Percentiles rank a stretch among this genome's conserved stretches.
Conservation (phyloP, 2,797 vertebrate genomes). For the Cygnus olor region DNA sequence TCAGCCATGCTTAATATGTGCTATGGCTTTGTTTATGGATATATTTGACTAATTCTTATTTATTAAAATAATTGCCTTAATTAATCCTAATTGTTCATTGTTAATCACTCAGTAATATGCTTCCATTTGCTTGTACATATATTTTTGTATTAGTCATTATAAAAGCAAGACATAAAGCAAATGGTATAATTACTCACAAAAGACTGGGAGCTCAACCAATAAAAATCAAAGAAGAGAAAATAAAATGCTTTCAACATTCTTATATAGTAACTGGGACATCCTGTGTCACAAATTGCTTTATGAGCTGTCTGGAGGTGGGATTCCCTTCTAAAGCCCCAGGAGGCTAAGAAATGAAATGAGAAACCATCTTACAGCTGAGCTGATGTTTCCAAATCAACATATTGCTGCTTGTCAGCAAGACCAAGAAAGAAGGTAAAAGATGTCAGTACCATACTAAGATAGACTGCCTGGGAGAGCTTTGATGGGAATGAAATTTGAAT, state of each 20-base stretch:
- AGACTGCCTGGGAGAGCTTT: neutral
- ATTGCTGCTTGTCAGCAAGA: conserved; percentile 29
- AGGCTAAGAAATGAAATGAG: conserved; percentile 59
- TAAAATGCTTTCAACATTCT: conserved; percentile 80
- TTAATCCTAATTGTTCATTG: conserved; percentile 79
- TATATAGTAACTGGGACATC: conserved; percentile 70
- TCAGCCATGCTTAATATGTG: conserved; percentile 36
- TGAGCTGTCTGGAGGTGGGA: conserved; percentile 53
- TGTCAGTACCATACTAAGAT: neutral
- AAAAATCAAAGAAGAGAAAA: conserved; percentile 80
- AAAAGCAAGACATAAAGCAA: conserved; percentile 76
- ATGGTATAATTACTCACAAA: conserved; percentile 81
- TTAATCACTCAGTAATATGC: conserved; percentile 71
- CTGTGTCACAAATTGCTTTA: conserved; percentile 75
- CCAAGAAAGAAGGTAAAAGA: neutral
- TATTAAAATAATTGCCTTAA: conserved; percentile 81
- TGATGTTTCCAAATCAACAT: conserved; percentile 30
- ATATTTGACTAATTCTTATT: conserved; percentile 75
- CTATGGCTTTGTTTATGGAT: conserved; percentile 71
- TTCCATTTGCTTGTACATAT: conserved; percentile 77
- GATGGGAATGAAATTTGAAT: neutral
- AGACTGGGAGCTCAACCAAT: conserved; percentile 75
- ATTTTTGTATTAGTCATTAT: conserved; percentile 77
- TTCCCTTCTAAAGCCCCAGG: conserved; percentile 15
- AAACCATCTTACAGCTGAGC: conserved; percentile 1